Base-by-base conservation (phyloP, 2,113 vertebrate species). In the Panthera tigris region DNA sequence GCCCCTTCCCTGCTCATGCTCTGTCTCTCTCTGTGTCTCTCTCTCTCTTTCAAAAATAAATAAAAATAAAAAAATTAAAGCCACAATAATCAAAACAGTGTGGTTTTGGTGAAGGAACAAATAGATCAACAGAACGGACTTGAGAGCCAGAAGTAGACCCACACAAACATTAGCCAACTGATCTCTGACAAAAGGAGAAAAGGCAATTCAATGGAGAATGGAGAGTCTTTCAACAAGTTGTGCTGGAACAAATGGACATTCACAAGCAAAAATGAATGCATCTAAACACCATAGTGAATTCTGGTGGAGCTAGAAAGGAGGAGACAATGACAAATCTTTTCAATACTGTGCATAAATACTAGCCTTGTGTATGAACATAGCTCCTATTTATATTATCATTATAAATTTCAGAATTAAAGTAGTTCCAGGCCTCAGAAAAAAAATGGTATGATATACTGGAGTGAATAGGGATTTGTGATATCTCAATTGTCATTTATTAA, bases 401-500 rank as follows among this genome's bases (percentile, higher is more conserved):
- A 78, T 21, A 31, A 61, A 29, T 52, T 83, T 66, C 36, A 91
- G 18, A 83, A 82, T 29, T 92, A 83, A 94, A 61, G 5, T 66
- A 52, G n/a, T 48, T 82, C 9, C 29, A 86, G 21, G 18, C 29
- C 79, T 87, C 94, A 39, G 57, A 74, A 95, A 57, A 57, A 57
- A 80, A 19, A 91, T 69, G 7, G 21, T 10, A 52, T 7, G 18
- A 29, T 9, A 4, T 57, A 12, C 1, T 55, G 3, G 25, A 89
- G 73, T 29, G 36, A 93, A 93, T 79, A 95, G 73, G 23, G 36
- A 1, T 66, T 73, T 13, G 0, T 82, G 57, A 82, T 68, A 94
- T 45, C 16, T 94, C 13, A 91, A 13, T 50, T 19, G 36, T 68
- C 45, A 93, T 89, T 93, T 90, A 71, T 82, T 86, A 81, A 95